Conservation (phyloP, 2,888 invertebrate genomes). For the Encarsia formosa region DNA sequence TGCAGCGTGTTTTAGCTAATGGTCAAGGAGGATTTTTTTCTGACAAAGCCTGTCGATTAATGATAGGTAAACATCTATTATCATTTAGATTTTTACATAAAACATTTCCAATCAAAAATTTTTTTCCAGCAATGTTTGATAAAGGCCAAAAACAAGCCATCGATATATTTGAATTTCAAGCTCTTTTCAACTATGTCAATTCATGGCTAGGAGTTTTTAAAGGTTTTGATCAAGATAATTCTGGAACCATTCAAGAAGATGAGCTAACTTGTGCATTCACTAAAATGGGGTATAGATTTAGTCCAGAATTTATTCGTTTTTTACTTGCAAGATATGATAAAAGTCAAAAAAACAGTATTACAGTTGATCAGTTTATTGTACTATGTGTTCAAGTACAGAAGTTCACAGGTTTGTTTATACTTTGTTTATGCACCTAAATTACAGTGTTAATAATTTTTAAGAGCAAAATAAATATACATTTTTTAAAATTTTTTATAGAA, state of each 20-base stretch:
- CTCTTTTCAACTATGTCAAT: constrained; percentile 81
- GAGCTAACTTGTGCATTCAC: constrained; percentile 74
- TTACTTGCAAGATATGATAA: constrained; percentile 67
- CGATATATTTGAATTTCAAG: constrained; percentile 78
- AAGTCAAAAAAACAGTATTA: constrained; percentile 58
- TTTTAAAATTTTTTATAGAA: constrained; percentile 54
- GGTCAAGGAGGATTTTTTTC: constrained; percentile 82
- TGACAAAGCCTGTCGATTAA: constrained; percentile 75
- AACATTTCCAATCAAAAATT: background rate
- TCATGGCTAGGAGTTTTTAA: constrained; percentile 84
- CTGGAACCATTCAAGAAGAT: constrained; percentile 76
- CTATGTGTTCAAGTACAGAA: constrained; percentile 84
- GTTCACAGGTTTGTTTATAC: constrained; percentile 56
- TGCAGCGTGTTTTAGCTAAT: constrained; percentile 78
- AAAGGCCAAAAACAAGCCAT: constrained; percentile 80
- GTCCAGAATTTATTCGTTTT: constrained; percentile 72
- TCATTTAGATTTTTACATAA: background rate
- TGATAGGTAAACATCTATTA: constrained; percentile 64
- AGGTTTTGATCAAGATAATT: constrained; percentile 79
- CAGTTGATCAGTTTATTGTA: constrained; percentile 86
- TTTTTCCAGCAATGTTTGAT: constrained; percentile 77
- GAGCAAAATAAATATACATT: background rate
- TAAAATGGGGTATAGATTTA: constrained; percentile 86
- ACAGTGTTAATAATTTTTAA: background rate
- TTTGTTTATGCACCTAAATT: background rate